Evolutionary conservation across 2,888 invertebrate genomes (phyloP).

Genomic region (Carpatolechia fugitivella): DNA sequence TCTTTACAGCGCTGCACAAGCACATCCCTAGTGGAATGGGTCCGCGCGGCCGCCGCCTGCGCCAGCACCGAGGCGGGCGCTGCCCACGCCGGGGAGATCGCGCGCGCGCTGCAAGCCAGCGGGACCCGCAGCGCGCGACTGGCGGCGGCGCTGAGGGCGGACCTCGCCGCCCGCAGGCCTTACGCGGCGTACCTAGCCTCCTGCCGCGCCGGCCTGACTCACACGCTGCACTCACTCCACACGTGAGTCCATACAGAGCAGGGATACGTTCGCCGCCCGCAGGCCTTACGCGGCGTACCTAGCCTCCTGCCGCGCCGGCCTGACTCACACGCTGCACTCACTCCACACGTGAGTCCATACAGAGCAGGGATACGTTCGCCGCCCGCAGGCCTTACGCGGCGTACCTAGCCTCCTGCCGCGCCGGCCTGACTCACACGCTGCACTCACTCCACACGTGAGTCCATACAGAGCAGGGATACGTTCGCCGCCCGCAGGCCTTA

Average conservation of each 20-base stretch:
- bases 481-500: no score
- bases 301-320: no score
- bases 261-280: no score
- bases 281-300: no score
- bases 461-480: no score
- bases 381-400: no score
- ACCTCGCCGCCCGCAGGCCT: constrained; percentile 64
- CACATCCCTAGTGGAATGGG: constrained; percentile 60
- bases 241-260: constrained; percentile 44
- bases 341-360: constrained; percentile 14
- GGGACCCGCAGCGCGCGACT: constrained; percentile 41
- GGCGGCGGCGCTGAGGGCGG: constrained; percentile 60
- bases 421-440: no score
- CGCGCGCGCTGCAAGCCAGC: constrained; percentile 27
- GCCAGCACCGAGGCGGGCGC: constrained; percentile 36
- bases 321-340: no score
- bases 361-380: no score
- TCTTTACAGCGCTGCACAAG: constrained; percentile 53
- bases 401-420: no score
- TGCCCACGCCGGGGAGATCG: constrained; percentile 32
- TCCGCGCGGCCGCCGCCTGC: constrained; percentile 48
- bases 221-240: constrained; percentile 45
- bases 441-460: constrained; percentile 13
- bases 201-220: constrained; percentile 54
- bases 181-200: constrained; percentile 65